Evolutionary conservation across 2,888 invertebrate genomes (phyloP), one percentile per base, ranked within the genome.

Genomic region (Noctua janthina): DNA sequence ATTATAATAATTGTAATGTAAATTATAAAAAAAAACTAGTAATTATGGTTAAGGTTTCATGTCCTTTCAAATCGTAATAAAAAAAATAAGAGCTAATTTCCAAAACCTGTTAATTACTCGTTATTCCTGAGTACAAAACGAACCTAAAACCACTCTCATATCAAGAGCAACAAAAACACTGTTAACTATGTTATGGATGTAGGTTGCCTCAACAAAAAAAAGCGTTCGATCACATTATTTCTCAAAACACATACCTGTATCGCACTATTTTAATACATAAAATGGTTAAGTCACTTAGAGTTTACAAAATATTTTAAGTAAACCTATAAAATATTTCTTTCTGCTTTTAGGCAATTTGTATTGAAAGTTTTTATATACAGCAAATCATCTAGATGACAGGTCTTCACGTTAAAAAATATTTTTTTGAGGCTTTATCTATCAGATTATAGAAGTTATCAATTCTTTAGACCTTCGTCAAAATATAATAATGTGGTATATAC

Each of bases 391-490:
- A 4, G 3, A 49, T 80, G 39, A 82, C 39, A 74, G 64, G 7
- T 76, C 73, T 73, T 71, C 7, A 46, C n/a, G 46, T 43, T 20
- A 43, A 17, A n/a, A 29, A 62, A 66, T 64, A 59, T 46, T 46
- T 43, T 51, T 64, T 51, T 51, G 56, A 70, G 8, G 23, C 17
- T n/a, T 66, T 64, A 59, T 51, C 29, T 84, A 62, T 69, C n/a
- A 73, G 64, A 66, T 64, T 59, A 70, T 17, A 69, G 46, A 71
- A 81, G 69, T 74, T 74, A 35, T 6, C 51, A 59, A 70, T 66
- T 39, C 35, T 66, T 54, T 3, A 66, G 59, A 82, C 82, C 70
- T 59, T 74, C 70, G 59, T 74, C 86, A 74, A 84, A 59, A 35
- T 64, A 29, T 1, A 35, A 29, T 20, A 73, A 69, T 73, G 10